Evolutionary conservation across 2,888 invertebrate genomes (phyloP), one percentile per base, ranked within the genome.

Genomic region (Sarcophaga variegata): DNA sequence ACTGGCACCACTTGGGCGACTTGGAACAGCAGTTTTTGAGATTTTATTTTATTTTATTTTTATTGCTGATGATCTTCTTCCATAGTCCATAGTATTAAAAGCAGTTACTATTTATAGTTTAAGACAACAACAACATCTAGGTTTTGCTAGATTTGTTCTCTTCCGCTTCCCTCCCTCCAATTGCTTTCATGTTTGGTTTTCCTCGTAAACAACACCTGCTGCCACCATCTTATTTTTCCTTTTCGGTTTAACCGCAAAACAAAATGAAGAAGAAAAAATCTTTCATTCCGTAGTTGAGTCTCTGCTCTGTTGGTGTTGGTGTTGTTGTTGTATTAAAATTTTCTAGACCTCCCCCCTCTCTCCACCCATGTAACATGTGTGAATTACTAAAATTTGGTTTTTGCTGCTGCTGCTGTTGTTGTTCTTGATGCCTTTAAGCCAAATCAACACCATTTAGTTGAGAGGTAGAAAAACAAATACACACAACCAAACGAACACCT

Each of bases 321-420:
- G 60, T n/a, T 47, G 37, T n/a, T 47, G 37, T 47, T 62, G 59
- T 59, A 76, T 74, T 83, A 69, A 75, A 83, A 83, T 79, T 79
- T 74, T 37, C 37, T 37, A 37, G 10, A 37, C 37, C 37, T 10
- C 2, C 37, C 37, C 8, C 37, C 10, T 5, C 4, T 4, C 25
- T 25, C 6, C 69, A 63, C 69, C n/a, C 14, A 74, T 75, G 79
- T 83, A 79, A 79, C 83, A 83, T 75, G 74, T 83, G 83, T 79
- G 64, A 82, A 69, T 79, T 79, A 54, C 74, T 79, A 63, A 75
- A 14, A 59, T 79, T 22, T 37, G 37, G 37, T 37, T 37, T 54
- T 37, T 37, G 37, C 37, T 37, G 37, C 14, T 64, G 14, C 64
- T 59, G 64, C 14, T 71, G 45, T 12, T 63, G 22, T 20, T 72